phyloP scores from a whole-genome alignment of 2,888 invertebrate genomes.

The Chymomyza caudatula region DNA sequence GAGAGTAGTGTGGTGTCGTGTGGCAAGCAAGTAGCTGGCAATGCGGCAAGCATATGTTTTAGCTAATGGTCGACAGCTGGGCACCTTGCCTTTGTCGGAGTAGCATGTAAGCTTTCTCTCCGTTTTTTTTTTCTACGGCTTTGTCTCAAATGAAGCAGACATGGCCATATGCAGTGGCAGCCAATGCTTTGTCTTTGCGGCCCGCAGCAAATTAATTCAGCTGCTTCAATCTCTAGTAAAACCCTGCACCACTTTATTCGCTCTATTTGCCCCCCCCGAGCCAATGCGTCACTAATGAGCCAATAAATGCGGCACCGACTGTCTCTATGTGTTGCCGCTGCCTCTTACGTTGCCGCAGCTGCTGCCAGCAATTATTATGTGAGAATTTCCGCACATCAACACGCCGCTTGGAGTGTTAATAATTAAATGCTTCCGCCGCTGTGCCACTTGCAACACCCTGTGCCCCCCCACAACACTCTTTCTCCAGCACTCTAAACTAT shows the following conservation, averaged over 20 bases:
- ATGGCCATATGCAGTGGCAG: neutral
- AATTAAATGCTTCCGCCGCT: slow-evolving; percentile 49
- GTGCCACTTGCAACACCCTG: slow-evolving; percentile 16
- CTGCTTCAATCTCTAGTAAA: neutral
- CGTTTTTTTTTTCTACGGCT: neutral
- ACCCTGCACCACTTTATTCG: neutral
- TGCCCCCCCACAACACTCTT: neutral
- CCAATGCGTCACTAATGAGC: neutral
- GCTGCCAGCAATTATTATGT: slow-evolving; percentile 30
- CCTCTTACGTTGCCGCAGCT: neutral
- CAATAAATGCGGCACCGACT: slow-evolving; percentile 1
- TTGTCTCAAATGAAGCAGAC: neutral
- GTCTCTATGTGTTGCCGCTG: neutral
- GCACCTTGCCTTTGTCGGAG: neutral
- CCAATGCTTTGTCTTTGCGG: neutral
- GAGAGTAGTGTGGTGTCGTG: neutral
- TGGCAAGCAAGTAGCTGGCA: neutral
- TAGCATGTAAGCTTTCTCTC: neutral
- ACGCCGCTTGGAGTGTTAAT: slow-evolving; percentile 46
- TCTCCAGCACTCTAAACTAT: neutral
- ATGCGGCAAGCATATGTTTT: neutral
- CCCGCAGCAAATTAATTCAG: neutral
- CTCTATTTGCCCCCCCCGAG: neutral
- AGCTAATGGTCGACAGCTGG: neutral
- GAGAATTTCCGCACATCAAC: slow-evolving; percentile 42